Percentiles rank a stretch among this genome's conserved stretches.
phyloP scores from a whole-genome alignment of 2,797 vertebrate species.

The Apodemus agrarius region DNA sequence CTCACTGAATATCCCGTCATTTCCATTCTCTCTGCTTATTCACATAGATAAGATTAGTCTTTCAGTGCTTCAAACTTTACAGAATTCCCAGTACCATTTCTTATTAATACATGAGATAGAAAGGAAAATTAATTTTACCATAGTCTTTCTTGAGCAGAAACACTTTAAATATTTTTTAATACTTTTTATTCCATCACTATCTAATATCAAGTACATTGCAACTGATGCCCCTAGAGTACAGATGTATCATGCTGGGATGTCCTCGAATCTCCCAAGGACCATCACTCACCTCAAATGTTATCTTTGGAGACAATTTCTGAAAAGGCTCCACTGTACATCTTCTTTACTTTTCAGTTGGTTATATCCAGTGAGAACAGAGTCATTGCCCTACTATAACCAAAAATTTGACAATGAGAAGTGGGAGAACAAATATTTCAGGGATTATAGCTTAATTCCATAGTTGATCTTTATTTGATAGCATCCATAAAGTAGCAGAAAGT shows the following conservation, averaged over 20 bases:
- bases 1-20: not conserved
- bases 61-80: not conserved
- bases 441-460: not conserved
- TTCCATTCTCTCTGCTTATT: not conserved
- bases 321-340: not conserved
- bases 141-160: not conserved
- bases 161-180: slow-evolving; percentile 20
- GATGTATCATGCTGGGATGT: not conserved
- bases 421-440: not conserved
- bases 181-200: not conserved
- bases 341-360: not conserved
- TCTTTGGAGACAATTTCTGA: not conserved
- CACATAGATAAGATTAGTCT: not conserved
- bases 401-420: not conserved
- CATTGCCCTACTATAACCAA: not conserved
- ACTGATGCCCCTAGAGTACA: slow-evolving; percentile 11
- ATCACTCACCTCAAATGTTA: not conserved
- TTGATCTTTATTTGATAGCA: not conserved
- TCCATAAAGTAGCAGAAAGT: not conserved
- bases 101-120: slow-evolving; percentile 27
- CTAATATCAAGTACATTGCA: not conserved
- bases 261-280: slow-evolving; percentile 32
- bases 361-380: not conserved
- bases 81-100: not conserved
- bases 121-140: not conserved